A percentile compares a stretch with the other conserved stretches of the same genome.
Evolutionary conservation across 2,797 vertebrate genomes (phyloP).

Genomic region (Simalia tracyae): DNA sequence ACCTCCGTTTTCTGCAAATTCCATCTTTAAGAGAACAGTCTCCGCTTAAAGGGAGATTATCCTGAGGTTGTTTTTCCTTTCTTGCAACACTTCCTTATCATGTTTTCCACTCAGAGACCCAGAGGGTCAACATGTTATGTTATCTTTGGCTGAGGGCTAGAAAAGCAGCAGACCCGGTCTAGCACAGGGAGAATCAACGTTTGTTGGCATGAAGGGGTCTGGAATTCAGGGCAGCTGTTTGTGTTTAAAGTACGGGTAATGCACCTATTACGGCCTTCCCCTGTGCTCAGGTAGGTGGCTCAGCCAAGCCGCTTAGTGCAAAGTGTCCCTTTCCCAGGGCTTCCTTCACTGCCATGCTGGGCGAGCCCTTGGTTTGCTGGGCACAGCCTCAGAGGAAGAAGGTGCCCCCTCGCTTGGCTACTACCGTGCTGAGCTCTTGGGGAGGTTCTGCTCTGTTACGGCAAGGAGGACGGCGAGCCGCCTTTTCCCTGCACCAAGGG

Average conservation of each 20-base stretch:
- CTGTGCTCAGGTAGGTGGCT: neutral
- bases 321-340: neutral
- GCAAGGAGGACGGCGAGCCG: too few relatives aligned
- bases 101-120: neutral
- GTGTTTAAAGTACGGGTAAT: too few relatives aligned
- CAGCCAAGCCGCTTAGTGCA: neutral
- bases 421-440: neutral
- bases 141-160: neutral
- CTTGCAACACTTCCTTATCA: neutral
- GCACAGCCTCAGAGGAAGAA: neutral
- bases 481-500: neutral
- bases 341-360: neutral
- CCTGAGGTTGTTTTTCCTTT: neutral
- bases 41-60: neutral
- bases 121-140: neutral
- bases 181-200: neutral
- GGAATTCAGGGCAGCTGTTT: neutral
- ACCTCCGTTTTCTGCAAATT: neutral
- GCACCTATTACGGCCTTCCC: neutral
- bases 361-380: neutral
- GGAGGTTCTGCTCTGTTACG: neutral
- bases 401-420: too few relatives aligned
- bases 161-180: too few relatives aligned
- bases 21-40: neutral
- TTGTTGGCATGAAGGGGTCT: neutral